Base-by-base conservation (phyloP, 1,140 invertebrate genomes). In the Cataglyphis hispanica region DNA sequence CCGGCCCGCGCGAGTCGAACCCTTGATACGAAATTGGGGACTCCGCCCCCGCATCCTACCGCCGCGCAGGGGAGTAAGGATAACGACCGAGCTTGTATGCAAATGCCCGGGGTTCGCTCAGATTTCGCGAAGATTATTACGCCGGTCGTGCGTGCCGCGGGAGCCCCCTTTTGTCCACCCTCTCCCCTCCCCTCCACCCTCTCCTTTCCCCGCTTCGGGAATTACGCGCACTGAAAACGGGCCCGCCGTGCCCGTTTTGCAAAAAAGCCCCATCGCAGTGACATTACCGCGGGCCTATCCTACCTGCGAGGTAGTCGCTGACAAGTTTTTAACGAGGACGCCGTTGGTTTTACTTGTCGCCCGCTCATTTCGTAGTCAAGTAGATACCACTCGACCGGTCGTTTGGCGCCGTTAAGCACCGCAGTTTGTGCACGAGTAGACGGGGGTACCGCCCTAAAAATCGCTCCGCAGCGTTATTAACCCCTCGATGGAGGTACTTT, bases 11-110 rank as follows among this genome's bases (percentile, higher is more conserved):
- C 67, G 61, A 83, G 56, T 46, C 85, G 25, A 37, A 67, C 53
- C 31, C 40, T 27, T 70, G 22, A 63, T 66, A 78, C 72, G 31
- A 84, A 89, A 89, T 89, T 89, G 87, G 76, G 43, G 40, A 75
- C 88, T 87, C 89, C 89, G 89, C 89, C 88, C 85, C 75, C 88
- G 89, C 89, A 69, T 58, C 34, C 61, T 81, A n/a, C 46, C 37
- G 19, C n/a, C 31, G 58, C 46, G 46, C 74, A 22, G 22, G 40
- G 27, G 31, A 22, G 58, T 27, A 10, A 25, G 85, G 56, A 87
- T 90, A 90, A 90, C 89, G 80, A 90, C 85, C 80, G 3, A 50
- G 67, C 61, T 46, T 74, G 69, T 89, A 90, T 90, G 89, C 88
- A 90, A 90, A 90, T 90, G 77, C 6, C 10, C 70, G 40, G 25